A percentile compares a stretch with the other conserved stretches of the same genome.
Conservation (phyloP, 2,888 invertebrate species). For the Bombylius discolor region DNA sequence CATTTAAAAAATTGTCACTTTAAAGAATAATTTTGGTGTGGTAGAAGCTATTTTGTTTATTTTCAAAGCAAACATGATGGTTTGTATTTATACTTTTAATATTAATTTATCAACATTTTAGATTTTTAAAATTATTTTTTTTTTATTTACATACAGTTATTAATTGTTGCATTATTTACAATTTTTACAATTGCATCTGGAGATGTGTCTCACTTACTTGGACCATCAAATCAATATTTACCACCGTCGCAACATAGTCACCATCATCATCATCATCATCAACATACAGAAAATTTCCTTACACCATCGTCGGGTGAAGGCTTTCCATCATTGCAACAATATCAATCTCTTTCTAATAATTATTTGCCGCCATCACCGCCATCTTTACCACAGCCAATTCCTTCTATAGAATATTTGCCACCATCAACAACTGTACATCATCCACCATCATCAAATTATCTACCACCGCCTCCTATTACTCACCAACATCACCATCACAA, state of each 20-base stretch:
- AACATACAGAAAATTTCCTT: neutral
- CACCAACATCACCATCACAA: too few relatives aligned
- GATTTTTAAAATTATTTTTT: neutral
- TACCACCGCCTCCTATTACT: neutral
- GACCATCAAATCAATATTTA: slow-evolving; percentile 4
- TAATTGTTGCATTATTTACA: neutral
- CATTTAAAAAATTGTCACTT: too few relatives aligned
- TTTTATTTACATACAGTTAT: neutral
- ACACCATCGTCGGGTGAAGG: neutral
- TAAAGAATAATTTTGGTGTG: too few relatives aligned
- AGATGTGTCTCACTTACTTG: slow-evolving; percentile 5
- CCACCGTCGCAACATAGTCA: neutral
- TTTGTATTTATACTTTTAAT: neutral
- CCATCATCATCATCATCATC: neutral
- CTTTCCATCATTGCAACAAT: too few relatives aligned
- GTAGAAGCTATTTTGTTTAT: too few relatives aligned
- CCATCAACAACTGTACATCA: neutral
- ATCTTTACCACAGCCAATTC: neutral
- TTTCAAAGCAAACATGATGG: neutral
- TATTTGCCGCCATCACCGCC: neutral
- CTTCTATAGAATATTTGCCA: neutral
- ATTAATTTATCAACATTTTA: neutral
- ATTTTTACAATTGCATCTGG: neutral
- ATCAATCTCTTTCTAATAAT: neutral
- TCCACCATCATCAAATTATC: neutral